phyloP scores from a whole-genome alignment of 2,888 invertebrate genomes.

The Stenchaetothrips biformis region DNA sequence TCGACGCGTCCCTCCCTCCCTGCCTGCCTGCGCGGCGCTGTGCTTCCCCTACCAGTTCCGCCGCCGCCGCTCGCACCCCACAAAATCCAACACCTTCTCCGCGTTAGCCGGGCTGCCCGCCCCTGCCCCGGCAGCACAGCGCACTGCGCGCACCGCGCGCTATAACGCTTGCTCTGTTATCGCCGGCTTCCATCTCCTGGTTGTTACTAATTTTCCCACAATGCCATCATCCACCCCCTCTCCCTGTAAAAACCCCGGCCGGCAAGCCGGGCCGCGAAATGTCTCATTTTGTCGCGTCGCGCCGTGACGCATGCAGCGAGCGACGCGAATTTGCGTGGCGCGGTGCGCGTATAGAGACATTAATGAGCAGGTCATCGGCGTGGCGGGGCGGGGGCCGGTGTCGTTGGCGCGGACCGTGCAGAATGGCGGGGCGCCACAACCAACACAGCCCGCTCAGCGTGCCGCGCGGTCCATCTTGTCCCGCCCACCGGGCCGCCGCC shows the following conservation, averaged over 20 bases:
- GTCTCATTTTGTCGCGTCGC: not conserved
- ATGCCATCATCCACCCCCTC: conserved; percentile 13
- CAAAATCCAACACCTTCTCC: conserved; percentile 7
- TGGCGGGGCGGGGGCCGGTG: not conserved
- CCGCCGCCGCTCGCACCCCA: not conserved
- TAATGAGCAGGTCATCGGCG: not conserved
- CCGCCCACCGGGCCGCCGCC: no score
- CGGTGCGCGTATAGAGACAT: not conserved
- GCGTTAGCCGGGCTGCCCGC: not conserved
- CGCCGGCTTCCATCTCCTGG: conserved; percentile 6
- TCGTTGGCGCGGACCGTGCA: not conserved
- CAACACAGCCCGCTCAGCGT: not conserved
- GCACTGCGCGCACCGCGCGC: not conserved
- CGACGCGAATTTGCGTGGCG: not conserved
- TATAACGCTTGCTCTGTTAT: conserved; percentile 4
- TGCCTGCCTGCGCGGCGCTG: not conserved
- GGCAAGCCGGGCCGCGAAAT: not conserved
- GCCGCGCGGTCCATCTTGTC: not conserved
- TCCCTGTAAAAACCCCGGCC: no score
- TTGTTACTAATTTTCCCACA: conserved; percentile 23
- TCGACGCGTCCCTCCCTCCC: not conserved
- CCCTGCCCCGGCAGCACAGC: not conserved
- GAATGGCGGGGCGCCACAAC: not conserved
- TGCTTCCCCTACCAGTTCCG: not conserved
- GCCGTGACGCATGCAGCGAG: not conserved